Percentiles rank a stretch among this genome's conserved stretches.
These are phyloP conservation scores for Drosophila suzukii DNA, from an alignment of 1,140 invertebrate species.

Conservation along the genomic window DNA sequence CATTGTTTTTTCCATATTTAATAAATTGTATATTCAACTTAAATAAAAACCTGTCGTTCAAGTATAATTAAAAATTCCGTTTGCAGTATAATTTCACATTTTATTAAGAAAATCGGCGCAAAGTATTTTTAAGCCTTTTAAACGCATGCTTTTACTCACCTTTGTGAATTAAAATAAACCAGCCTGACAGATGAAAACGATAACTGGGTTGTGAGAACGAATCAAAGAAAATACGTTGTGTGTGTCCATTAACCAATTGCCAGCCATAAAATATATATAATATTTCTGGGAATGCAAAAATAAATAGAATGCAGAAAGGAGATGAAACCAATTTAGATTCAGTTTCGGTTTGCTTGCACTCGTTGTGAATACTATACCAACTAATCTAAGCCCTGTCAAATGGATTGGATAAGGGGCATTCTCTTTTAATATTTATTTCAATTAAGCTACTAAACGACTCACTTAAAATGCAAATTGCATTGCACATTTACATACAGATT, in stretches of 20 bases:
- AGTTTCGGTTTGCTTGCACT: slow-evolving; percentile 3
- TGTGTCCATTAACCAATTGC: slow-evolving; percentile 15
- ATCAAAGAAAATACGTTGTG: slow-evolving; percentile 7
- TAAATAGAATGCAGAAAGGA: slow-evolving; percentile 16
- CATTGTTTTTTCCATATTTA: too few relatives aligned
- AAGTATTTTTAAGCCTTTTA: background rate
- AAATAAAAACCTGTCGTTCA: too few relatives aligned
- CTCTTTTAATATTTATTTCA: slow-evolving; percentile 69
- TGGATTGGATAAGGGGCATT: slow-evolving; percentile 34
- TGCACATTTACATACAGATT: slow-evolving; percentile 59
- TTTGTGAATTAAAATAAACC: slow-evolving; percentile 2
- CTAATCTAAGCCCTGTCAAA: slow-evolving; percentile 32
- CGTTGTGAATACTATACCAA: background rate
- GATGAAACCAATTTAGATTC: slow-evolving; percentile 11
- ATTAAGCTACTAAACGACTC: slow-evolving; percentile 77
- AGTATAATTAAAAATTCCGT: background rate
- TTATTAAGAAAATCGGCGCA: background rate
- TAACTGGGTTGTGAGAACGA: background rate
- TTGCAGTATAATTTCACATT: background rate
- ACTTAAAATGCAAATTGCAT: slow-evolving; percentile 81
- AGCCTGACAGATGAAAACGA: slow-evolving; percentile 1
- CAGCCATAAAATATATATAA: slow-evolving; percentile 4
- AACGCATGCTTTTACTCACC: background rate
- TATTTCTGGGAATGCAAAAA: slow-evolving; percentile 15
- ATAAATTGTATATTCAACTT: too few relatives aligned